Percentiles rank a stretch among this genome's conserved stretches.
Evolutionary conservation across 37 sponge, comb jelly and placozoan species (phyloP).

Genomic region (Haliclona indistincta): DNA sequence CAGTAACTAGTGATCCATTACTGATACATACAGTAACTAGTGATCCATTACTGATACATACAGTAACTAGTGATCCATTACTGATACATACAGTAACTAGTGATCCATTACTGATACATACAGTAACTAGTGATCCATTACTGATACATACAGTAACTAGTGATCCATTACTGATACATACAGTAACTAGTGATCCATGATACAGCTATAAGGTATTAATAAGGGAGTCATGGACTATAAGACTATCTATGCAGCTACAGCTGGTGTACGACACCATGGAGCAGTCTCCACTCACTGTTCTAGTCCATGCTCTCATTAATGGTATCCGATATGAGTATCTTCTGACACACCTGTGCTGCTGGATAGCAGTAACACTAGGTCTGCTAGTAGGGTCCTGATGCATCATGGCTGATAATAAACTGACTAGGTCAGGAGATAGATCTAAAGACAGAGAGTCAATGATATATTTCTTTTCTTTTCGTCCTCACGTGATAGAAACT

Average conservation of each 20-base stretch:
- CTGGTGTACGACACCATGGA: no score
- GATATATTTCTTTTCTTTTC: neutral
- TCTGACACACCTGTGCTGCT: conserved; percentile 2
- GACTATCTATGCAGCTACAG: neutral
- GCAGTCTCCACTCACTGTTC: neutral
- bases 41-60: no score
- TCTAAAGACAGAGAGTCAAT: no score
- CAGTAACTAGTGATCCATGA: no score
- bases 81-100: no score
- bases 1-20: no score
- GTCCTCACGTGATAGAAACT: conserved; percentile 37
- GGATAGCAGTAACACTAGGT: conserved; percentile 17
- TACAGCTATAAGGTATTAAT: neutral
- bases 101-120: no score
- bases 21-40: no score
- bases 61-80: no score
- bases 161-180: no score
- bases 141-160: no score
- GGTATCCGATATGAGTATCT: neutral
- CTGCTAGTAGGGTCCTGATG: conserved; percentile 25
- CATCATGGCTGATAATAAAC: conserved; percentile 39
- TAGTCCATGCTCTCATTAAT: neutral
- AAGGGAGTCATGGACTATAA: neutral
- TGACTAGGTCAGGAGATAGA: conserved; percentile 23
- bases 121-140: no score